Conservation (phyloP, 2,113 vertebrate genomes). For the Pterocles orientalis region DNA sequence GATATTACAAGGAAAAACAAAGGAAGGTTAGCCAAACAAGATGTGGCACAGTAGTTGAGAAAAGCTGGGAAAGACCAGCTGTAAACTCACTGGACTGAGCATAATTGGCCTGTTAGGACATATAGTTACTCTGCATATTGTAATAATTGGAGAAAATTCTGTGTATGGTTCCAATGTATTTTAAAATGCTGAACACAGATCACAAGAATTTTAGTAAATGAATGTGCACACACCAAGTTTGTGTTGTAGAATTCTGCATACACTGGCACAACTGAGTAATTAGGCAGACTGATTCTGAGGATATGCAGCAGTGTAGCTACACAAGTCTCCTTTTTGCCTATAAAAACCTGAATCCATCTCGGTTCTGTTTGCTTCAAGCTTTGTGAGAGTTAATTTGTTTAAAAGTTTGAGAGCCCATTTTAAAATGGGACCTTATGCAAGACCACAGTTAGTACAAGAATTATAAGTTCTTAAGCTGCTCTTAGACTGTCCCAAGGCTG, state of each 20-base stretch:
- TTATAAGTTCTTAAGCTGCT: not conserved
- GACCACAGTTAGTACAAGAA: not conserved
- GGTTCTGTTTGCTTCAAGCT: not conserved
- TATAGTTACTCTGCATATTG: not conserved
- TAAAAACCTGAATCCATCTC: not conserved
- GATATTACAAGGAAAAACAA: not conserved
- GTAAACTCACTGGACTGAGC: conserved; percentile 2
- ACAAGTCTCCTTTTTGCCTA: not conserved
- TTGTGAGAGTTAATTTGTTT: not conserved
- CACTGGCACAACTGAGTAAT: not conserved
- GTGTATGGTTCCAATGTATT: not conserved
- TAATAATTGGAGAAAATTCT: not conserved
- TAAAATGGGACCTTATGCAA: not conserved
- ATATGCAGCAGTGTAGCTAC: not conserved
- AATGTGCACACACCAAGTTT: not conserved
- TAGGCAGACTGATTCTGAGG: not conserved
- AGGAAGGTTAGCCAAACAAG: conserved; percentile 2
- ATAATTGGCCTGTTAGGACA: conserved; percentile 23
- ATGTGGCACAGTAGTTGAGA: not conserved
- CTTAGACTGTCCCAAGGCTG: not conserved
- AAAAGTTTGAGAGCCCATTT: not conserved
- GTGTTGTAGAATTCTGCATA: not conserved
- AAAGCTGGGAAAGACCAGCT: not conserved
- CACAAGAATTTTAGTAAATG: not conserved
- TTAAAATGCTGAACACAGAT: not conserved